Base-by-base conservation (phyloP, 2,113 vertebrate species). In the Onychostoma macrolepis region DNA sequence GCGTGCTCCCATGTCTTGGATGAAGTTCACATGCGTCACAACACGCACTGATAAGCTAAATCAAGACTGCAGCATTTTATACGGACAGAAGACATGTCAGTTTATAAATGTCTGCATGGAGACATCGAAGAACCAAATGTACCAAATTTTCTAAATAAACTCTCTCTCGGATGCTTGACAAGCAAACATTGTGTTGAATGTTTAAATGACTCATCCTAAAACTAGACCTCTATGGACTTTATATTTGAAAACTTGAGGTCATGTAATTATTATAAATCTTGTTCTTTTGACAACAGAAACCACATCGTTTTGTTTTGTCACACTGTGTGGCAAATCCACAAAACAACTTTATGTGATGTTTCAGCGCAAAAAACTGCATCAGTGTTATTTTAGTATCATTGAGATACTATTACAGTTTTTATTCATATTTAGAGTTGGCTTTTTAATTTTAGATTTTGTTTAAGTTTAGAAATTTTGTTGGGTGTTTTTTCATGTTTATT, bases 21-120 rank as follows among this genome's bases (percentile, higher is more conserved):
- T 85, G 50, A 48, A 79, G 85, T 87, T 87, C 79, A 84, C 61
- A 65, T 80, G 67, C 26, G 69, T 89, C 74, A 86, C 77, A 88
- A 67, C 77, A 86, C 15, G 3, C 58, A 69, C 36, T 45, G 86
- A 80, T 85, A 85, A 88, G 50, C 76, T 81, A 85, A 85, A 74
- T 74, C 38, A 33, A 58, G 85, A 74, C 63, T 53, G n/a, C 63
- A 50, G 43, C 81, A 30, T 71, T 83, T 83, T 65, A 67, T 81
- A 45, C 6, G n/a, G 61, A 48, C 56, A 63, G 38, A 65, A 63
- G 19, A 48, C 78, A 82, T 61, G 56, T 75, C 85, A 71, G 33
- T 69, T 80, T 72, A 72, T 69, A 71, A 26, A 80, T 24, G 75
- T 65, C 21, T 61, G 24, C 26, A 7, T 7, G 26, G 58, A n/a